A percentile compares a stretch with the other conserved stretches of the same genome.
Evolutionary conservation across 2,888 invertebrate genomes (phyloP).

Genomic region (Dynastes grantii): DNA sequence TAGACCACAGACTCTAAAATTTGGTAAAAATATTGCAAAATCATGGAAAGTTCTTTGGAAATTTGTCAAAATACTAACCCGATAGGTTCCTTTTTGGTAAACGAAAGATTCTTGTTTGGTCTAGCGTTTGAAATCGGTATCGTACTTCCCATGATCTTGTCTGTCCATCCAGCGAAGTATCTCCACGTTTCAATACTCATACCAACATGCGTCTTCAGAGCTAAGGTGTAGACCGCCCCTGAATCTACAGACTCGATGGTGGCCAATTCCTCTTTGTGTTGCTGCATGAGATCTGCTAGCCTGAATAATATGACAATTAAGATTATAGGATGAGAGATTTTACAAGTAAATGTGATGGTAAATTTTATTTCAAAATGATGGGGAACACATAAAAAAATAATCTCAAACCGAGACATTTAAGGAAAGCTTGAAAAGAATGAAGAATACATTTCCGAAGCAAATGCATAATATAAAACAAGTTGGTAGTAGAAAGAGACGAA

Average conservation of each 20-base stretch:
- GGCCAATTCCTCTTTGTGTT: slow-evolving; percentile 94
- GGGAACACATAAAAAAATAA: no score
- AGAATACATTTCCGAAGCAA: no score
- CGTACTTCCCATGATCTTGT: slow-evolving; percentile 94
- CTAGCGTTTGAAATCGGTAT: slow-evolving; percentile 94
- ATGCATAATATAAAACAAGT: no score
- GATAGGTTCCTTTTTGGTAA: slow-evolving; percentile 92
- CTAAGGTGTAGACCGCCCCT: slow-evolving; percentile 97
- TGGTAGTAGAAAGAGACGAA: no score
- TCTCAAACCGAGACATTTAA: no score
- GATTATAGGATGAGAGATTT: not conserved
- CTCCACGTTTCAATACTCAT: slow-evolving; percentile 99
- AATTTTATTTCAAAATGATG: no score
- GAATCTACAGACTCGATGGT: slow-evolving; percentile 95
- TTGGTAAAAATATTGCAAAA: slow-evolving; percentile 35
- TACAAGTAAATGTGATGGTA: not conserved
- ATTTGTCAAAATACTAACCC: slow-evolving; percentile 73
- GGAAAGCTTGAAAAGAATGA: no score
- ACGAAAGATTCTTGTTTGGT: slow-evolving; percentile 90
- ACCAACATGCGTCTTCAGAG: slow-evolving; percentile 96
- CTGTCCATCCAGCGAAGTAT: slow-evolving; percentile 97
- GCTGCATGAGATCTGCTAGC: slow-evolving; percentile 95
- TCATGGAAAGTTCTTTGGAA: not conserved
- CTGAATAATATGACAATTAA: slow-evolving; percentile 67
- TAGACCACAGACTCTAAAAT: slow-evolving; percentile 86